Evolutionary conservation across 2,797 vertebrate genomes (phyloP).

Genomic region (Acipenser oxyrinchus): DNA sequence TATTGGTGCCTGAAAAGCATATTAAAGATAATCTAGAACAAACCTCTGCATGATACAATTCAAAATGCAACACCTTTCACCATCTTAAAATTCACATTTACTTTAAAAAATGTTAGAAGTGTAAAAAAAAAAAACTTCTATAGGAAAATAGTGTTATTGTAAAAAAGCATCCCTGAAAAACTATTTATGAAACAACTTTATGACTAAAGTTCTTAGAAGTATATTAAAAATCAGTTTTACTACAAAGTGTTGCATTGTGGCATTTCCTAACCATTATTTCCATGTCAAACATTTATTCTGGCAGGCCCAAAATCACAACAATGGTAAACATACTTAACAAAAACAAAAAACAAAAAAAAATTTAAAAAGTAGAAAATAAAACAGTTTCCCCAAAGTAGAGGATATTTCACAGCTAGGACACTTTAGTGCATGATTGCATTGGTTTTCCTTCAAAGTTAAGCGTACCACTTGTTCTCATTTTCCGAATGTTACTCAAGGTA

Average conservation of each 20-base stretch:
- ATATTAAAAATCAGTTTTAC: conserved; percentile 9
- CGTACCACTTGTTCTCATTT: neutral
- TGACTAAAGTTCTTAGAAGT: conserved; percentile 5
- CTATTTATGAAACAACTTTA: conserved; percentile 21
- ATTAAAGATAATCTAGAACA: conserved; percentile 43
- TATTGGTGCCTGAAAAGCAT: conserved; percentile 15
- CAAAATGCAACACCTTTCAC: conserved; percentile 33
- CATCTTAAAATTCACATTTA: conserved; percentile 45
- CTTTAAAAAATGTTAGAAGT: conserved; percentile 34
- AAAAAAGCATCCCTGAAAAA: conserved; percentile 11
- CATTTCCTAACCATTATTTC: conserved; percentile 21
- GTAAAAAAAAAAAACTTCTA: conserved; percentile 18
- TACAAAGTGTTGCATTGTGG: conserved; percentile 17
- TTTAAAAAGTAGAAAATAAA: neutral
- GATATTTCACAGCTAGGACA: neutral
- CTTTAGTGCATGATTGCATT: neutral
- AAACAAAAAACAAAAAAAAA: too few species aligned
- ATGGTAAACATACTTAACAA: too few species aligned
- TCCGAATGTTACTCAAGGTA: neutral
- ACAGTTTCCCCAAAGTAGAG: neutral
- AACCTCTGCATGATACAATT: conserved; percentile 30
- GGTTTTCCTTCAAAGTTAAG: conserved; percentile 16
- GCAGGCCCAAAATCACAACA: conserved; percentile 27
- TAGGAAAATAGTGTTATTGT: too few species aligned
- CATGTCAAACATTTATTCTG: conserved; percentile 27